phyloP scores from a whole-genome alignment of 2,888 invertebrate species.

The Saturnia pavonia region DNA sequence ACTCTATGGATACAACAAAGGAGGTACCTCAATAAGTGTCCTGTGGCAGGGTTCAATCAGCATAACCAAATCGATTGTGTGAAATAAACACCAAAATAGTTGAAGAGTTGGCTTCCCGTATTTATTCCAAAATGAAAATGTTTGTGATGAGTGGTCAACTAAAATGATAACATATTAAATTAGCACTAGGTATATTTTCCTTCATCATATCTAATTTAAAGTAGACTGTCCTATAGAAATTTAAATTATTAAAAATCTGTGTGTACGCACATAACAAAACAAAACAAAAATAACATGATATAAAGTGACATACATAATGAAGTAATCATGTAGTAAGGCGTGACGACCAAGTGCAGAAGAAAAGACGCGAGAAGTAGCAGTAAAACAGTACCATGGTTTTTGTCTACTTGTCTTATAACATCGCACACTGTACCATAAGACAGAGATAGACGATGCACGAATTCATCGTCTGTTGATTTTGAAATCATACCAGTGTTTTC shows the following conservation, averaged over 20 bases:
- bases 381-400: constrained; percentile 57
- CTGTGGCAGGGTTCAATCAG: constrained; percentile 73
- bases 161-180: constrained; percentile 1
- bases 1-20: not conserved
- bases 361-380: constrained; percentile 61
- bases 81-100: constrained; percentile 61
- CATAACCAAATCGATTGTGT: constrained; percentile 55
- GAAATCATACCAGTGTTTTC: not conserved
- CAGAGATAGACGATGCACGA: constrained; percentile 53
- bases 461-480: constrained; percentile 1
- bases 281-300: too few species aligned
- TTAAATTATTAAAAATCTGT: too few species aligned
- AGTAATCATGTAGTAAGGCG: constrained; percentile 71
- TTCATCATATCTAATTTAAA: not conserved
- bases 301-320: constrained; percentile 53
- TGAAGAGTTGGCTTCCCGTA: constrained; percentile 40
- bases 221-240: not conserved
- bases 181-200: not conserved
- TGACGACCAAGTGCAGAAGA: constrained; percentile 75
- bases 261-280: too few species aligned
- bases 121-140: not conserved
- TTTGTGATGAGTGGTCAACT: not conserved
- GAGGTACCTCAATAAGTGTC: constrained; percentile 56
- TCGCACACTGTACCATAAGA: constrained; percentile 66
- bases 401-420: constrained; percentile 58